Evolutionary conservation across 2,113 vertebrate species (phyloP).

Genomic region (Cacatua alba): DNA sequence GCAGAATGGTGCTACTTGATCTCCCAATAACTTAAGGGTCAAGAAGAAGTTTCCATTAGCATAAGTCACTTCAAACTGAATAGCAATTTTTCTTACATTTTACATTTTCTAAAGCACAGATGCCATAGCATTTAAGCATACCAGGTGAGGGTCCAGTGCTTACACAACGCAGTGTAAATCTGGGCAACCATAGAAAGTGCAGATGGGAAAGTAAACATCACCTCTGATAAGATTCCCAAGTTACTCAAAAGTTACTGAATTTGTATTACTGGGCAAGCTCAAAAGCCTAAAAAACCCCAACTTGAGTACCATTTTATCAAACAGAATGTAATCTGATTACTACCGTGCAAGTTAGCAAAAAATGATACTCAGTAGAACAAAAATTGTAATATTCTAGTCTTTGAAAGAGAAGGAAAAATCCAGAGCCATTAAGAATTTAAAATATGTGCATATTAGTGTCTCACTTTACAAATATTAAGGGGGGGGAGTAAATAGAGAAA

Average conservation of each 20-base stretch:
- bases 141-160: neutral
- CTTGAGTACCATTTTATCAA: neutral
- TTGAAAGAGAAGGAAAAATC: neutral
- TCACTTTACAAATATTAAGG: neutral
- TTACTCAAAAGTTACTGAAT: neutral
- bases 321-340: neutral
- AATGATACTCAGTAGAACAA: neutral
- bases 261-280: neutral
- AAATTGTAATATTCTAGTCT: neutral
- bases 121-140: neutral
- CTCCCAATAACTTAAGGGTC: neutral
- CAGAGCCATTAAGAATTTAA: neutral
- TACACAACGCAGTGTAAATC: neutral
- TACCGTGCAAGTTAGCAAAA: neutral
- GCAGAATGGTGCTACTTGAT: neutral
- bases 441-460: neutral
- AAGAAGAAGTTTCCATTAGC: neutral
- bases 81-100: neutral
- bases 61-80: neutral
- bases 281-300: neutral
- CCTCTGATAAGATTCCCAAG: neutral
- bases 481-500: neutral
- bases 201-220: constrained; percentile 39
- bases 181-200: neutral
- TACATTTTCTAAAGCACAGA: neutral